Conservation (phyloP, 2,797 vertebrate species). For the Acanthurus tractus region DNA sequence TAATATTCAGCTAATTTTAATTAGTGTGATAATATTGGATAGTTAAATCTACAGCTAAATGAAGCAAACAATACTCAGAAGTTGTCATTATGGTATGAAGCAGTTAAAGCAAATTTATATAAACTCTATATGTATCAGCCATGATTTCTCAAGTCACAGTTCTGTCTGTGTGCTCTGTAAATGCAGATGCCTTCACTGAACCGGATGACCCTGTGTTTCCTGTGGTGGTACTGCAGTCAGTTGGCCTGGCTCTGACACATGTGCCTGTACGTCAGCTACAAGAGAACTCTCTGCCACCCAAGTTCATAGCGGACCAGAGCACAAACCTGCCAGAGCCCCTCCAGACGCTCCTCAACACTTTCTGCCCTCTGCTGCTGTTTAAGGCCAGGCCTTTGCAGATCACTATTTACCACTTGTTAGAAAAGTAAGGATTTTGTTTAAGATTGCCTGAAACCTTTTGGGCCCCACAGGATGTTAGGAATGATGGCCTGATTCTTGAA, state of each 20-base stretch:
- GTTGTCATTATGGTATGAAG: too few relatives aligned
- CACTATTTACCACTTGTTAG: slow-evolving; percentile 89
- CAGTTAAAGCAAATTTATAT: not conserved
- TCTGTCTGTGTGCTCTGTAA: slow-evolving; percentile 22
- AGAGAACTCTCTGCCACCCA: slow-evolving; percentile 89
- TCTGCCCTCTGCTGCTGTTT: slow-evolving; percentile 92
- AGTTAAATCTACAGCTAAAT: too few relatives aligned
- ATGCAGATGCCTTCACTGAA: slow-evolving; percentile 87
- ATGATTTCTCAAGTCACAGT: slow-evolving; percentile 4
- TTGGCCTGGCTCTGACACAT: slow-evolving; percentile 89
- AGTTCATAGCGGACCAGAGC: slow-evolving; percentile 91
- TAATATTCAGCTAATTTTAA: too few relatives aligned
- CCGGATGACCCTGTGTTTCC: slow-evolving; percentile 89
- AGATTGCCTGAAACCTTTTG: not conserved
- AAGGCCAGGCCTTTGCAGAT: slow-evolving; percentile 93
- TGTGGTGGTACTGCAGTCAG: slow-evolving; percentile 86
- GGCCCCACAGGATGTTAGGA: not conserved
- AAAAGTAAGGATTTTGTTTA: slow-evolving; percentile 87
- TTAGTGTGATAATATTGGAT: too few relatives aligned
- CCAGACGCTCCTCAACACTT: slow-evolving; percentile 93
- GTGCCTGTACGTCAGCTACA: slow-evolving; percentile 90
- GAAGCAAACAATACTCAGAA: too few relatives aligned
- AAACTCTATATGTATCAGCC: not conserved
- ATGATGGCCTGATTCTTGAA: not conserved
- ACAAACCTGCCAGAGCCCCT: slow-evolving; percentile 92